A percentile compares a stretch with the other conserved stretches of the same genome.
Evolutionary conservation across 2,113 vertebrate species (phyloP).

Genomic region (Dolichallabes microphthalmus): DNA sequence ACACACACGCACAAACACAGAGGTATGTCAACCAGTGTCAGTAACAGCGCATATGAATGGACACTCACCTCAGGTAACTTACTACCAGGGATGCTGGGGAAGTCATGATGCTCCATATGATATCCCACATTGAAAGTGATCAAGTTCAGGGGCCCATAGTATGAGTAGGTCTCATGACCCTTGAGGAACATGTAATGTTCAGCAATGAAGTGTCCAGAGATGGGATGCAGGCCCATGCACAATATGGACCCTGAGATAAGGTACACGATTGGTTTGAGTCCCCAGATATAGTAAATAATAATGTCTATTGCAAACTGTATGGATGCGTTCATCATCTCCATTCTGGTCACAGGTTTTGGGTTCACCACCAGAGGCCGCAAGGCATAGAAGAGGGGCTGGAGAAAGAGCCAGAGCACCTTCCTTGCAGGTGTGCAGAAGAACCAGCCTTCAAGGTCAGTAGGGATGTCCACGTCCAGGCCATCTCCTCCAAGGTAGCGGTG

Average conservation of each 20-base stretch:
- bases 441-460: constrained; percentile 90
- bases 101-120: constrained; percentile 97
- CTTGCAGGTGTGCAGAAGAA: constrained; percentile 88
- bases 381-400: constrained; percentile 89
- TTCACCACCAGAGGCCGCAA: constrained; percentile 86
- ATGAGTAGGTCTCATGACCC: constrained; percentile 96
- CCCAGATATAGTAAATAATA: constrained; percentile 81
- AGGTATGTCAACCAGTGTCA: not conserved
- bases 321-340: constrained; percentile 83
- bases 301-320: constrained; percentile 78
- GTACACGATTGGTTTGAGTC: constrained; percentile 86
- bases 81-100: constrained; percentile 94
- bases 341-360: constrained; percentile 82
- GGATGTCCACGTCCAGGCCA: constrained; percentile 88
- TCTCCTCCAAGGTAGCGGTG: constrained; percentile 93
- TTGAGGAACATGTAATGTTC: constrained; percentile 97
- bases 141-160: constrained; percentile 89
- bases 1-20: not conserved
- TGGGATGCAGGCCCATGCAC: constrained; percentile 91
- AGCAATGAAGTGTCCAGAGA: constrained; percentile 96
- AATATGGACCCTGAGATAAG: constrained; percentile 85
- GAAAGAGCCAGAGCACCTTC: constrained; percentile 87
- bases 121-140: constrained; percentile 98
- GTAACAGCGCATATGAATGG: not conserved
- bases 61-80: constrained; percentile 86